These are phyloP conservation scores for Tadarida brasiliensis DNA, from an alignment of 2,797 vertebrate species.

Conservation along the genomic window DNA sequence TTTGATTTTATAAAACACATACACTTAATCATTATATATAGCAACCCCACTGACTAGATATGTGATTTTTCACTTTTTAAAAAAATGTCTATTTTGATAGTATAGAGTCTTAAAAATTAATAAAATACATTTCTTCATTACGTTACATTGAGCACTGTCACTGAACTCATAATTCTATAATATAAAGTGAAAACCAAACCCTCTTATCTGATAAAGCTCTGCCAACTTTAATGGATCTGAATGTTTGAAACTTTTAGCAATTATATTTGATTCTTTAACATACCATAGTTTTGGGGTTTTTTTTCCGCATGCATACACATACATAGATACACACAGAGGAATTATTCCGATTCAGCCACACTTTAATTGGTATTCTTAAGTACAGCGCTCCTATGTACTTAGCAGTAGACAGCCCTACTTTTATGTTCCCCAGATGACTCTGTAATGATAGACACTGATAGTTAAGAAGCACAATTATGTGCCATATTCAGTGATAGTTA, in stretches of 20 bases:
- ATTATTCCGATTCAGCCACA: background rate
- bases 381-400: background rate
- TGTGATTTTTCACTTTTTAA: background rate
- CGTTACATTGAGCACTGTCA: background rate
- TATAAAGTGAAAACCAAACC: background rate
- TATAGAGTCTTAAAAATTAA: background rate
- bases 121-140: background rate
- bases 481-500: background rate
- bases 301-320: background rate
- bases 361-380: background rate
- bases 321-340: background rate
- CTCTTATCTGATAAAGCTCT: background rate
- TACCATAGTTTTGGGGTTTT: background rate
- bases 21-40: background rate
- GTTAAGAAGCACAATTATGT: conserved; percentile 9
- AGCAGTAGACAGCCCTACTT: background rate
- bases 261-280: background rate
- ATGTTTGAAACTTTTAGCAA: background rate
- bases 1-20: background rate
- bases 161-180: background rate
- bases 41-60: background rate
- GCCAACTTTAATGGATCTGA: background rate
- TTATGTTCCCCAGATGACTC: background rate
- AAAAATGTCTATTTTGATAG: background rate
- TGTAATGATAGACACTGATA: background rate